Percentiles rank a stretch among this genome's conserved stretches.
Conservation (phyloP, 2,888 invertebrate genomes). For the Oligia strigilis region DNA sequence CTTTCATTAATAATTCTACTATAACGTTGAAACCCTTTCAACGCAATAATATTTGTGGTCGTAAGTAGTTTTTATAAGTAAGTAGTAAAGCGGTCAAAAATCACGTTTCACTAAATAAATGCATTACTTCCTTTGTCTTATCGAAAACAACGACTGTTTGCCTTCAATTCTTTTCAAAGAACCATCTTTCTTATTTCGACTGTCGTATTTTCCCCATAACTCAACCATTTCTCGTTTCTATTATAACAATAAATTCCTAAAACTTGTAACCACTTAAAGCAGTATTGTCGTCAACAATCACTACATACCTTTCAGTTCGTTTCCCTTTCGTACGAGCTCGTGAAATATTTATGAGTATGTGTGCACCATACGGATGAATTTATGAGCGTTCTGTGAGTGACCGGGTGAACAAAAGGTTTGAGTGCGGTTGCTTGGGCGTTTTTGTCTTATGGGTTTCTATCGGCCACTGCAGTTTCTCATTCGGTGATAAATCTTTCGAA, state of each 20-base stretch:
- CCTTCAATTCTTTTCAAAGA: neutral
- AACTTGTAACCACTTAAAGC: conserved; percentile 20
- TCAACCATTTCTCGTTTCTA: conserved; percentile 15
- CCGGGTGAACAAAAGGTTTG: conserved; percentile 32
- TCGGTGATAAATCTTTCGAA: neutral
- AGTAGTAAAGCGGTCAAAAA: neutral
- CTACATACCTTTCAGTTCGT: conserved; percentile 55
- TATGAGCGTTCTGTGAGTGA: conserved; percentile 38
- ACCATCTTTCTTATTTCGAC: neutral
- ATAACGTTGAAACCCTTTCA: neutral
- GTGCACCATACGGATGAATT: conserved; percentile 42
- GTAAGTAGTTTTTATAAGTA: neutral
- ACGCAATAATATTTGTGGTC: neutral
- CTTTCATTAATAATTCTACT: neutral
- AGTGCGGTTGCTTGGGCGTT: neutral
- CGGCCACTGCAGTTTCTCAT: neutral
- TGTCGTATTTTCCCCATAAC: conserved; percentile 5
- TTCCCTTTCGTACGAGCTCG: conserved; percentile 48
- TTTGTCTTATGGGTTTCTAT: neutral
- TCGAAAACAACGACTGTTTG: neutral
- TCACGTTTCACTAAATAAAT: neutral
- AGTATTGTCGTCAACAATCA: conserved; percentile 27
- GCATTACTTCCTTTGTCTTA: neutral
- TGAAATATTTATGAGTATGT: conserved; percentile 63
- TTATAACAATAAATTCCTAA: conserved; percentile 18